These are phyloP conservation scores for Coelopa pilipes DNA, from an alignment of 2,888 invertebrate species.

Conservation along the genomic window DNA sequence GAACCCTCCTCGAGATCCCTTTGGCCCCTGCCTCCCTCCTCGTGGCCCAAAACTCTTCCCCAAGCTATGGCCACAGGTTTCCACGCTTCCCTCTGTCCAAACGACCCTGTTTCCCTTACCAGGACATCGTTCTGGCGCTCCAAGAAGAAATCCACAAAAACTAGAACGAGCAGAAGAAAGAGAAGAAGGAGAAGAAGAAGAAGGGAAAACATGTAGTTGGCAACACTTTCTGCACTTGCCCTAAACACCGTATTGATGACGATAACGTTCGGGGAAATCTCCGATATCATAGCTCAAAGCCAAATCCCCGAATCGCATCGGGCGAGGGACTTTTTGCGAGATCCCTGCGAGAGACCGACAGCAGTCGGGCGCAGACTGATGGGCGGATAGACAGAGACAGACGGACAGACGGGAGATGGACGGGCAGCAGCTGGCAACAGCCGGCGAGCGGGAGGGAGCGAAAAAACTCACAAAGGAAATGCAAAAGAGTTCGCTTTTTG, in stretches of 20 bases:
- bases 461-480: constrained; percentile 40
- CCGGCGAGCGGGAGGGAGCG: not conserved
- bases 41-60: too few species aligned
- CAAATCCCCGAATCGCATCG: constrained; percentile 51
- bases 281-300: constrained; percentile 61
- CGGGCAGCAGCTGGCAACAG: not conserved
- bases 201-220: not conserved
- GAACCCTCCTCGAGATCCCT: too few species aligned
- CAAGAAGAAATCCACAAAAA: too few species aligned
- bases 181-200: not conserved
- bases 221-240: not conserved
- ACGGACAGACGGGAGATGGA: not conserved
- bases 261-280: constrained; percentile 38
- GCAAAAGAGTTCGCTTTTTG: constrained; percentile 35
- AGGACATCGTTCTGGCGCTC: too few species aligned
- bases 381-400: not conserved
- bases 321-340: constrained; percentile 11
- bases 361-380: not conserved
- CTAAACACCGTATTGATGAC: constrained; percentile 37
- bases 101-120: too few species aligned
- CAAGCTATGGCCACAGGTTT: too few species aligned
- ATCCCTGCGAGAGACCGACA: not conserved
- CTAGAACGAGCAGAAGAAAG: too few species aligned
- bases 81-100: too few species aligned
- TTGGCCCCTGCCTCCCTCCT: too few species aligned